Conservation (phyloP, 1,140 invertebrate genomes). For the Bombus haemorrhoidalis region DNA sequence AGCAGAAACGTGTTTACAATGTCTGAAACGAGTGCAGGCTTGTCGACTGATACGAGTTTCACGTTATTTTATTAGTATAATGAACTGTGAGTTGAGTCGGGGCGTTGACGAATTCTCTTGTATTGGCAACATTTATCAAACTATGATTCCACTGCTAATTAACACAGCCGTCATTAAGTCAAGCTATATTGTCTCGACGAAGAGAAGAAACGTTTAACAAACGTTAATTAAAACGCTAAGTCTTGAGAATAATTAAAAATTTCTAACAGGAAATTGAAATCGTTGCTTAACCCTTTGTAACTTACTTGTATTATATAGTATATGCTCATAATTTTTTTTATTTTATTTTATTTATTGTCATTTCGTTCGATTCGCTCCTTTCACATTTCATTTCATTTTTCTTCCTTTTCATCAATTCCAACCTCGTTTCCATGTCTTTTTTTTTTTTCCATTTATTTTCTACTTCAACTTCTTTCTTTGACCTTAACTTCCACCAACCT, state of each 20-base stretch:
- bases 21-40: background rate
- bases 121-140: background rate
- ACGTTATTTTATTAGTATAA: background rate
- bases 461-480: background rate
- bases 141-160: background rate
- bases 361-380: background rate
- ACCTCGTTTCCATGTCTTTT: background rate
- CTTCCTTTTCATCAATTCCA: background rate
- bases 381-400: background rate
- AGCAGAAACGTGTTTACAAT: constrained; percentile 16
- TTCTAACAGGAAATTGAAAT: background rate
- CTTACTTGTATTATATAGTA: background rate
- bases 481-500: background rate
- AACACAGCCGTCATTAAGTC: too few species aligned
- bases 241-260: background rate
- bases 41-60: background rate
- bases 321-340: too few species aligned
- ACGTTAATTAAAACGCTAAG: background rate
- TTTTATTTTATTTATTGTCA: background rate
- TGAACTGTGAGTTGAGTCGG: constrained; percentile 1
- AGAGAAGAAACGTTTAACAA: background rate
- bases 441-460: background rate
- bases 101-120: background rate
- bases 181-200: background rate
- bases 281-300: background rate